These are phyloP conservation scores for Rhamnusium bicolor DNA, from an alignment of 2,888 invertebrate genomes.

Conservation along the genomic window DNA sequence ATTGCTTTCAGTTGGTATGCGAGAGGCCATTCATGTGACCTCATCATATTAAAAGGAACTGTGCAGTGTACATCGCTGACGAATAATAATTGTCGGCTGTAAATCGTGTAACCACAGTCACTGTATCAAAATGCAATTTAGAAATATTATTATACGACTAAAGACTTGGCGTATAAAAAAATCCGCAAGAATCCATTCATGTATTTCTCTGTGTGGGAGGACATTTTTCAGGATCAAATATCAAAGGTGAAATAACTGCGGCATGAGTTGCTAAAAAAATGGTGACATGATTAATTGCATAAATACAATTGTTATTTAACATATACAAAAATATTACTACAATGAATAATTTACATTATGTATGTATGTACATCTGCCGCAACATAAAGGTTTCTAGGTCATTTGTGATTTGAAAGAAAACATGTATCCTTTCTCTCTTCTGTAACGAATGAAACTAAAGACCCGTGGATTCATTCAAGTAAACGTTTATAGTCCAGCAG, in stretches of 20 bases:
- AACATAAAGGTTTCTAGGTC: too few relatives aligned
- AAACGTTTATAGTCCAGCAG: too few relatives aligned
- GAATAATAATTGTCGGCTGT: conserved; percentile 6
- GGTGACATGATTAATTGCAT: background rate
- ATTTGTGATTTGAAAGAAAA: too few relatives aligned
- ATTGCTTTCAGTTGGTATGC: background rate
- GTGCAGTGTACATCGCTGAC: background rate
- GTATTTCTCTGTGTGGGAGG: conserved; percentile 9
- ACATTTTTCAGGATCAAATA: background rate
- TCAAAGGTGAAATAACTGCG: background rate
- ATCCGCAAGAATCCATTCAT: background rate
- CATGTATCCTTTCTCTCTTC: too few relatives aligned
- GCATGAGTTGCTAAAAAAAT: background rate
- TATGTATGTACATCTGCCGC: background rate
- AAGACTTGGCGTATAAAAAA: background rate
- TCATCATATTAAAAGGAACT: conserved; percentile 5
- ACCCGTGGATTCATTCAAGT: too few relatives aligned
- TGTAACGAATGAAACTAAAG: too few relatives aligned
- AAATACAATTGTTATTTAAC: background rate
- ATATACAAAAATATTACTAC: background rate
- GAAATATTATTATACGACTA: conserved; percentile 6
- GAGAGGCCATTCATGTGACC: conserved; percentile 9
- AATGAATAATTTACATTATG: background rate
- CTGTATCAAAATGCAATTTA: conserved; percentile 19
- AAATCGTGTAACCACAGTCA: conserved; percentile 10